A percentile compares a stretch with the other conserved stretches of the same genome.
These are phyloP conservation scores for Scaptomyza caliginosa DNA, from an alignment of 2,888 invertebrate genomes.

Conservation along the genomic window DNA sequence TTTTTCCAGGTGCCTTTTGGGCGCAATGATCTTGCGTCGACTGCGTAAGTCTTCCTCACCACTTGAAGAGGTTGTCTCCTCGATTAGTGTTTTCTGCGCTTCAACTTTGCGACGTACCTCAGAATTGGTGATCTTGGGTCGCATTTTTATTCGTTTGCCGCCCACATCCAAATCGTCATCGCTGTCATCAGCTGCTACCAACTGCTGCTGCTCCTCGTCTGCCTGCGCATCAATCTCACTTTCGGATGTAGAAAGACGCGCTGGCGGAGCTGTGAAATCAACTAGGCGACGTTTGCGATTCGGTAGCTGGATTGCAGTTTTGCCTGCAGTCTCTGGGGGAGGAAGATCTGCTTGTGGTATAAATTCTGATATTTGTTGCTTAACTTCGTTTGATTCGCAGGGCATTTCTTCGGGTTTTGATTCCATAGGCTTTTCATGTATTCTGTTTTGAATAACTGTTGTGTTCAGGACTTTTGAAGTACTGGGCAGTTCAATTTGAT, in stretches of 20 bases:
- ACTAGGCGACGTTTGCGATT: slow-evolving; percentile 81
- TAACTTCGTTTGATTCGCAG: neutral
- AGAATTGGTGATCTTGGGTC: slow-evolving; percentile 75
- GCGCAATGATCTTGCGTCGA: slow-evolving; percentile 67
- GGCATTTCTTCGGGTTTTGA: neutral
- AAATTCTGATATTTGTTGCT: neutral
- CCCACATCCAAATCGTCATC: slow-evolving; percentile 80
- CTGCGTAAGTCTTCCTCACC: slow-evolving; percentile 77
- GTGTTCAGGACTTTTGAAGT: slow-evolving; percentile 25
- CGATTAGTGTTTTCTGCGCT: slow-evolving; percentile 73
- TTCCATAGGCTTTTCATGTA: neutral
- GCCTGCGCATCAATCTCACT: slow-evolving; percentile 82
- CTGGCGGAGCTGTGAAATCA: slow-evolving; percentile 57
- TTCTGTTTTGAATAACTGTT: slow-evolving; percentile 3
- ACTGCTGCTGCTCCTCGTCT: slow-evolving; percentile 84
- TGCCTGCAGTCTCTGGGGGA: slow-evolving; percentile 3
- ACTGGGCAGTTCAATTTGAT: slow-evolving; percentile 33
- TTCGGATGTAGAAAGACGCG: slow-evolving; percentile 75
- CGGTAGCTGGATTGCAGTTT: slow-evolving; percentile 13
- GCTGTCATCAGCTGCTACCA: slow-evolving; percentile 44
- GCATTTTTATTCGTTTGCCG: slow-evolving; percentile 83
- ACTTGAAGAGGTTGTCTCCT: slow-evolving; percentile 81
- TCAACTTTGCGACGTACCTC: slow-evolving; percentile 82
- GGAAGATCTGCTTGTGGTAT: neutral
- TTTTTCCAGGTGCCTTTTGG: slow-evolving; percentile 64